Percentiles rank a stretch among this genome's conserved stretches.
Conservation (phyloP, 2,113 vertebrate species). For the Pyxicephalus adspersus region DNA sequence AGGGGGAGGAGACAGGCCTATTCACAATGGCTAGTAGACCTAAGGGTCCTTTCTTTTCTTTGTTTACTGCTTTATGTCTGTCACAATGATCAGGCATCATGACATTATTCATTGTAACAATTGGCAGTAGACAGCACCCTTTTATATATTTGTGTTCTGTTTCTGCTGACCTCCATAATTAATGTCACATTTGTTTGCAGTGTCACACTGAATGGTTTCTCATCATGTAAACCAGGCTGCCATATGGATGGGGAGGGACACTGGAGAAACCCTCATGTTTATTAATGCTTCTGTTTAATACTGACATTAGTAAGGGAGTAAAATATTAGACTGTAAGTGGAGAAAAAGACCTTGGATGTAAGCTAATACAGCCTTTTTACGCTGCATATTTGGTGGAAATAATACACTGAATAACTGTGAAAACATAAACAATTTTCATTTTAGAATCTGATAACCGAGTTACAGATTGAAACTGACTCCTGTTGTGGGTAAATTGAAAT, state of each 20-base stretch:
- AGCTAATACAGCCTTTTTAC: constrained; percentile 8
- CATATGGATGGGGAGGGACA: constrained; percentile 24
- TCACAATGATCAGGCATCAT: constrained; percentile 32
- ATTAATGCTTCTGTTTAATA: constrained; percentile 41
- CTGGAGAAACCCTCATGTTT: constrained; percentile 9
- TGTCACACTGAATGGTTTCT: constrained; percentile 41
- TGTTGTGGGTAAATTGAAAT: constrained; percentile 8
- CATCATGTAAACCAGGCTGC: constrained; percentile 39
- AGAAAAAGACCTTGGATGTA: constrained; percentile 19
- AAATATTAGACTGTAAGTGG: constrained; percentile 7
- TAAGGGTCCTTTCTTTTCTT: constrained; percentile 1
- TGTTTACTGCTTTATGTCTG: neutral
- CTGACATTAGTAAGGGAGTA: constrained; percentile 8
- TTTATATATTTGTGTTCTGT: constrained; percentile 37
- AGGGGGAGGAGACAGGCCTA: no score
- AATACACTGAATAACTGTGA: constrained; percentile 5
- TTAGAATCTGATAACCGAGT: constrained; percentile 4
- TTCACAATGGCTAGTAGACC: constrained; percentile 3
- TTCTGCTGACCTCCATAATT: constrained; percentile 47
- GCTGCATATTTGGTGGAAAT: constrained; percentile 13
- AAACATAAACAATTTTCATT: constrained; percentile 18
- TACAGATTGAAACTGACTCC: constrained; percentile 10
- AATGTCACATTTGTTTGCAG: constrained; percentile 41
- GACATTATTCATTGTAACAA: constrained; percentile 30
- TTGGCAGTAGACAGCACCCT: constrained; percentile 9